Base-by-base conservation (phyloP, 2,113 vertebrate species). In the Oncorhynchus clarkii region DNA sequence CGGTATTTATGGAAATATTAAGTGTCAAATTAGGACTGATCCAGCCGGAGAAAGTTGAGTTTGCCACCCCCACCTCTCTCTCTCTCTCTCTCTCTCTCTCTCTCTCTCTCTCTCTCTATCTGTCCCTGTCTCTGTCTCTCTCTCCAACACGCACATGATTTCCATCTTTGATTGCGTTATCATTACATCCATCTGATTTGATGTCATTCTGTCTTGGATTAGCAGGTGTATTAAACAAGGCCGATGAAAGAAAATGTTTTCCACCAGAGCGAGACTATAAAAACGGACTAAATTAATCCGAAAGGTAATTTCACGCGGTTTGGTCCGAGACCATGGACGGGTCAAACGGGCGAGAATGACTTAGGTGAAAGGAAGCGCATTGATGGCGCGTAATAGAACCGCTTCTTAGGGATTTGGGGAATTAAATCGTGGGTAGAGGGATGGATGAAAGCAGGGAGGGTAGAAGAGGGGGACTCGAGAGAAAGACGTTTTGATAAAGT, bases 221-320 rank as follows among this genome's bases (percentile, higher is more conserved):
- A 95, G 91, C 91, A 87, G 90, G 92, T 94, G 87, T 22, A 59
- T 91, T 90, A 94, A 94, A 93, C 87, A 89, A 94, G 90, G 85
- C 90, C 82, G 87, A 82, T 76, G 79, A 77, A 71, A 27, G 87
- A 79, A 77, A 71, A 27, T 86, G 89, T 83, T 89, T 92, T 86
- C 91, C 92, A 87, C 89, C 90, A 85, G 91, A 71, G 79, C 84
- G 82, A 54, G 76, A 84, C 88, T 85, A 93, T 93, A 93, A 89
- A 90, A 89, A 76, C 13, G 84, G 84, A 86, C 86, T 89, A 90
- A 89, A 89, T 93, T 95, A 96, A 96, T 96, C 95, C 95, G 89
- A 88, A 78, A 93, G 93, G 93, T 95, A 95, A 95, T 96, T 95
- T 96, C 94, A 94, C 92, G 94, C 94, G 89, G 89, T 94, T 94